A percentile compares a stretch with the other conserved stretches of the same genome.
Conservation (phyloP, 2,113 vertebrate genomes). For the Pachyramphus minor region DNA sequence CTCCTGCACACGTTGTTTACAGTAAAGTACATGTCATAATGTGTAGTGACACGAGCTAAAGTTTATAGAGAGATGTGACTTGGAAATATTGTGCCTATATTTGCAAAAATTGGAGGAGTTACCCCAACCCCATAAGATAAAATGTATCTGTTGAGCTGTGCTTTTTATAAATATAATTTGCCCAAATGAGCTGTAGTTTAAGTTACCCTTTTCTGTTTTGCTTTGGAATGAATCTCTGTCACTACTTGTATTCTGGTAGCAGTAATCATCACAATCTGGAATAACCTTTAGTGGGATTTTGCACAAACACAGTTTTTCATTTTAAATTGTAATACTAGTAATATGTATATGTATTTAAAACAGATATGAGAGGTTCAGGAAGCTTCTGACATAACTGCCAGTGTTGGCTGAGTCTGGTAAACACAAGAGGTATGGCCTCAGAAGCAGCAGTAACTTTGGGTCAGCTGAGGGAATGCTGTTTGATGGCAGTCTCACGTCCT, state of each 20-base stretch:
- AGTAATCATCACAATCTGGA: not conserved
- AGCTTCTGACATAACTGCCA: not conserved
- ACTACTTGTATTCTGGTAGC: not conserved
- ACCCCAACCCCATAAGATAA: not conserved
- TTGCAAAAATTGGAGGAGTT: not conserved
- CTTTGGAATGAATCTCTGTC: not conserved
- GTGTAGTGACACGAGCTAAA: not conserved
- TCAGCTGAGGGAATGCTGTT: not conserved
- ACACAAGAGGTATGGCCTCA: not conserved
- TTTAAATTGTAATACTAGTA: not conserved
- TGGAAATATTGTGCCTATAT: not conserved
- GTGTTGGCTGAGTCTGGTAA: not conserved
- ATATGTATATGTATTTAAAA: not conserved
- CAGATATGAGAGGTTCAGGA: not conserved
- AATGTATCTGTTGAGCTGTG: not conserved
- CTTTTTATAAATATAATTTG: not conserved
- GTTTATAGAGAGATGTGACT: not conserved
- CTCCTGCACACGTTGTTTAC: not conserved
- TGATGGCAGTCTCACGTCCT: not conserved
- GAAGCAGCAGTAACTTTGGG: not conserved
- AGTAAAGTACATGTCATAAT: not conserved
- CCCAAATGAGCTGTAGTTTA: not conserved
- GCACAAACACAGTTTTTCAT: not conserved
- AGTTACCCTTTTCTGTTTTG: not conserved
- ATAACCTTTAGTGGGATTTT: not conserved